Evolutionary conservation across 1,140 invertebrate genomes (phyloP).

Genomic region (Cherax destructor): DNA sequence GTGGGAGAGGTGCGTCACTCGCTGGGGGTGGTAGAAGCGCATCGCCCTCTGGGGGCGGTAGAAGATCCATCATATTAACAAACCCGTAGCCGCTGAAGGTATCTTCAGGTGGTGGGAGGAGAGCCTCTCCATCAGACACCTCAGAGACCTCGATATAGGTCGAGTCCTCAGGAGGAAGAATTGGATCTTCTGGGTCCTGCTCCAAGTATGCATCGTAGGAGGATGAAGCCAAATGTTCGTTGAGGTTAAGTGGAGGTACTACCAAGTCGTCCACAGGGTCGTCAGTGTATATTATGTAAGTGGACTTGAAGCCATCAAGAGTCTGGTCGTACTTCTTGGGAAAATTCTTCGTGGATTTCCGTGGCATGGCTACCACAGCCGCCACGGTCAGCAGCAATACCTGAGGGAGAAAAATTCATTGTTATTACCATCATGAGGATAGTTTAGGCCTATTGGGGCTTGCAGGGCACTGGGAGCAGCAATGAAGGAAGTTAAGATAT

Average conservation of each 20-base stretch:
- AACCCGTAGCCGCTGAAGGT: constrained; percentile 6
- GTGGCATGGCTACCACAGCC: constrained; percentile 11
- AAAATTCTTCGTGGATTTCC: constrained; percentile 31
- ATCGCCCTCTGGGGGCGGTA: too few relatives aligned
- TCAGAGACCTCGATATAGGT: background rate
- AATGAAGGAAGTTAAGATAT: too few relatives aligned
- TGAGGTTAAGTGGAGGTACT: background rate
- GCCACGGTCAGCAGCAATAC: constrained; percentile 6
- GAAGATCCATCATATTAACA: background rate
- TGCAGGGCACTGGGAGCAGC: too few relatives aligned
- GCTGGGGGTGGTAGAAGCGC: too few relatives aligned
- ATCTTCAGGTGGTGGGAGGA: constrained; percentile 30
- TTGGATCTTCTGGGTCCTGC: constrained; percentile 1
- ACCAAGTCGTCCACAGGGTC: constrained; percentile 4
- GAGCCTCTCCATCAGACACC: background rate
- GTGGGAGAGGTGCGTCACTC: too few relatives aligned
- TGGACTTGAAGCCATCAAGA: constrained; percentile 23
- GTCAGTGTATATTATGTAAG: background rate
- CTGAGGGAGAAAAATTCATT: background rate
- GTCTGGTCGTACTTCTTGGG: constrained; percentile 47
- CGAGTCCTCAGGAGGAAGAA: constrained; percentile 25
- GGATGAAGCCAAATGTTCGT: constrained; percentile 1
- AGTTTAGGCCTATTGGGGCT: too few relatives aligned
- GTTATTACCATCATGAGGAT: too few relatives aligned
- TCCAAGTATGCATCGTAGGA: constrained; percentile 41